Evolutionary conservation across 2,888 invertebrate species (phyloP).

Genomic region (Dryocosmus kuriphilus): DNA sequence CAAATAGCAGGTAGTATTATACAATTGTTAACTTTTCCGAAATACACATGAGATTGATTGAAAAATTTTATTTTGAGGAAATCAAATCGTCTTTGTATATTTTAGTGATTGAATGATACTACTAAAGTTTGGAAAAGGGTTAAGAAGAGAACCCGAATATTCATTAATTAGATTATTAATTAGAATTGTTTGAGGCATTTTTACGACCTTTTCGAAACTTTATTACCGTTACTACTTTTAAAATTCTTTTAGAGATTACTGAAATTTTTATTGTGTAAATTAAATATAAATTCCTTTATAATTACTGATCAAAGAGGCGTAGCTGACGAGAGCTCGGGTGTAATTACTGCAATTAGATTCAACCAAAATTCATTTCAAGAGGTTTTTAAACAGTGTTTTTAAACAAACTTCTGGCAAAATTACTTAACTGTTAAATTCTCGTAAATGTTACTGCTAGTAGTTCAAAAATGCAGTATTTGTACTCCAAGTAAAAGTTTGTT

Average conservation of each 20-base stretch:
- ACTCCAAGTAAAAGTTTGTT: conserved; percentile 8
- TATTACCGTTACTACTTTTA: conserved; percentile 64
- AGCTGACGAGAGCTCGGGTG: background rate
- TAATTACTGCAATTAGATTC: background rate
- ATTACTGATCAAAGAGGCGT: conserved; percentile 60
- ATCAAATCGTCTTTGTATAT: conserved; percentile 27
- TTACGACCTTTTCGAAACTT: conserved; percentile 26
- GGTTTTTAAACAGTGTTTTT: no score
- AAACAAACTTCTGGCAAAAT: background rate
- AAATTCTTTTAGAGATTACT: conserved; percentile 72
- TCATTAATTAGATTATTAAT: conserved; percentile 50
- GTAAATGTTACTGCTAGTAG: background rate
- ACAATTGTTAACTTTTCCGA: conserved; percentile 64
- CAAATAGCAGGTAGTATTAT: conserved; percentile 60
- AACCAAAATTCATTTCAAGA: background rate
- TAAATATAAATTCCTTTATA: conserved; percentile 68
- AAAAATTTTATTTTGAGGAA: conserved; percentile 68
- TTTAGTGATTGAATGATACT: conserved; percentile 39
- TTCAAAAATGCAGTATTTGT: background rate
- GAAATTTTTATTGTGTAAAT: conserved; percentile 70
- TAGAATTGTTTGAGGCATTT: background rate
- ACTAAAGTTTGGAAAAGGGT: conserved; percentile 46
- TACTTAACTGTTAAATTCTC: background rate
- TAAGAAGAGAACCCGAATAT: conserved; percentile 51
- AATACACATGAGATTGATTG: conserved; percentile 61